Base-by-base conservation (phyloP, 2,888 invertebrate genomes). In the Noctua janthina region DNA sequence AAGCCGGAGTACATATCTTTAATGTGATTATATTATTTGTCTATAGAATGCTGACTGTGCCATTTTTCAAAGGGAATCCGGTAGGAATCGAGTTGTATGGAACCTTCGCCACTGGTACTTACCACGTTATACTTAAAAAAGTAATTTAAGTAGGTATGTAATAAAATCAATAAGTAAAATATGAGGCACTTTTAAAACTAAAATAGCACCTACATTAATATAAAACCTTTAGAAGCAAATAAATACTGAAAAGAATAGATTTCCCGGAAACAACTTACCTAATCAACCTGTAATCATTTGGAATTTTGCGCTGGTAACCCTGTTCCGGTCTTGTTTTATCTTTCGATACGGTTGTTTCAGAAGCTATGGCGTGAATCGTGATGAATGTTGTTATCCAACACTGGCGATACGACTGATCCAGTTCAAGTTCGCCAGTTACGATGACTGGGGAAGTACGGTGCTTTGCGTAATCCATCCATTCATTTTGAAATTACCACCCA, bases 351-450 rank as follows among this genome's bases (percentile, higher is more conserved):
- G 59, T 49, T 73, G 69, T 43, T 73, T n/a, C 35, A 59, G 64
- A 43, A 39, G 49, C 15, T 7, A 5, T 66, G 51, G 15, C 35
- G 56, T 49, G 56, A 76, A 56, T 67, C 80, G 73, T 66, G 74
- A 71, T 67, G 29, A 15, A 70, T 80, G 56, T 17, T 23, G 56
- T 43, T 59, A 74, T 35, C 23, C 39, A 68, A 83, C 39, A 49
- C 20, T 46, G 35, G 15, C 51, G 6, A 54, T 54, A 79, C 4
- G 11, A 46, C 59, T 54, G 46, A 67, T 71, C 49, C 64, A 74
- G 74, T 81, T 83, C 83, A 85, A 83, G 81, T 85, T 83, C 82
- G 15, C 1, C 15, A 67, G 15, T 62, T 66, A 78, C 59, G 35
- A 62, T 81, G 70, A n/a, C 49, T 29, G 54, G 23, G 35, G 81